phyloP scores from a whole-genome alignment of 1,140 invertebrate genomes.

The Heliothis virescens region DNA sequence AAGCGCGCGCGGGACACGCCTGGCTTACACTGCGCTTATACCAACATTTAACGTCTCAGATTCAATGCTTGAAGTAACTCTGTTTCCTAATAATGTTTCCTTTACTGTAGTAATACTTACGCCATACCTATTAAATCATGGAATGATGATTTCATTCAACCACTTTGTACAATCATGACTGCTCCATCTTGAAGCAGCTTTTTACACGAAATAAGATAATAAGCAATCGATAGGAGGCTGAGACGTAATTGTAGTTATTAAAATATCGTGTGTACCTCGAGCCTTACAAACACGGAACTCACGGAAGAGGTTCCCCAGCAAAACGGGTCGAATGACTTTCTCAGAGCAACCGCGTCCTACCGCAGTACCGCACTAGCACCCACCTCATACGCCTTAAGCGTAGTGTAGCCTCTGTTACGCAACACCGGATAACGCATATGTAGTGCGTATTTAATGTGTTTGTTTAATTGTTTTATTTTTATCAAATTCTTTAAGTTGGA shows the following conservation, averaged over 20 bases:
- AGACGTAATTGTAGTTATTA: not conserved
- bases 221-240: too few species aligned
- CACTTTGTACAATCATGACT: too few species aligned
- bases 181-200: too few species aligned
- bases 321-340: constrained; percentile 62
- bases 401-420: constrained; percentile 53
- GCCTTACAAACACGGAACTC: constrained; percentile 38
- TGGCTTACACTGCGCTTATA: not conserved
- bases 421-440: constrained; percentile 50
- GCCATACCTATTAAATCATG: too few species aligned
- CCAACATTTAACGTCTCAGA: not conserved
- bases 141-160: too few species aligned
- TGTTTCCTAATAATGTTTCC: not conserved
- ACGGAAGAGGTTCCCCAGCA: constrained; percentile 55
- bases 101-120: not conserved
- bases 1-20: not conserved
- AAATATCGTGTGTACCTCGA: not conserved
- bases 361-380: constrained; percentile 28
- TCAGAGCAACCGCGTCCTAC: constrained; percentile 53
- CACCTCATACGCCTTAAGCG: constrained; percentile 48
- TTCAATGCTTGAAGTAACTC: not conserved
- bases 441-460: not conserved
- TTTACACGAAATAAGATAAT: too few species aligned
- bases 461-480: not conserved
- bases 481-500: not conserved